phyloP scores from a whole-genome alignment of 2,888 invertebrate genomes.

The Tromatobia lineatoria region DNA sequence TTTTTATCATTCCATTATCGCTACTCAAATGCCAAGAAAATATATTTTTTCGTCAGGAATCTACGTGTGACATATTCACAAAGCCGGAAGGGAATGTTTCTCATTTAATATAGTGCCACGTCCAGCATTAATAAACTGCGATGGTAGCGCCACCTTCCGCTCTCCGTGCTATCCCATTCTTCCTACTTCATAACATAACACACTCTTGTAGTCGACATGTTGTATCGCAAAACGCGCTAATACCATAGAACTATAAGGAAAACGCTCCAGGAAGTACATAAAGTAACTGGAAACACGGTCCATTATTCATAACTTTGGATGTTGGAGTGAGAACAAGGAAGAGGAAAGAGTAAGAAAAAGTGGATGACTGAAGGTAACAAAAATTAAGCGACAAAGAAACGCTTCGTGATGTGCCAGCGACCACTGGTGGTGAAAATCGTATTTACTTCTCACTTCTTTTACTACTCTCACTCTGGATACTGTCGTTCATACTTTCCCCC shows the following conservation, averaged over 20 bases:
- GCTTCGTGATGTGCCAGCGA: not conserved
- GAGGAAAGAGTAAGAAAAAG: not conserved
- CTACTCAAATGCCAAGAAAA: too few relatives aligned
- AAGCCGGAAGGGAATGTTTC: not conserved
- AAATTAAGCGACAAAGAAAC: slow-evolving; percentile 22
- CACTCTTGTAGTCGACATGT: not conserved
- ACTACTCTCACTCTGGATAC: not conserved
- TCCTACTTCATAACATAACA: not conserved
- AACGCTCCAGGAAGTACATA: not conserved
- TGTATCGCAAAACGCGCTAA: not conserved
- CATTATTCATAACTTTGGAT: slow-evolving; percentile 23
- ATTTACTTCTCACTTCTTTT: slow-evolving; percentile 4
- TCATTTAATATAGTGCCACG: too few relatives aligned
- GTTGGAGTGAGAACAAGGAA: slow-evolving; percentile 5
- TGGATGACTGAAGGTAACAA: slow-evolving; percentile 3
- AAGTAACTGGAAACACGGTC: slow-evolving; percentile 1
- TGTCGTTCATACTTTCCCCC: not conserved
- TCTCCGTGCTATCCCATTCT: not conserved
- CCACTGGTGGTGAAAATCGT: not conserved
- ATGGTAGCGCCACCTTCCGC: not conserved
- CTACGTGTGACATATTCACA: not conserved
- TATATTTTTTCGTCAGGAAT: not conserved
- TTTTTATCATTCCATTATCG: too few relatives aligned
- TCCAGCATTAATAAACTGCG: not conserved
- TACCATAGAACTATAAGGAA: slow-evolving; percentile 5